Base-by-base conservation (phyloP, 2,888 invertebrate species). In the Dicranocentrus wangi region DNA sequence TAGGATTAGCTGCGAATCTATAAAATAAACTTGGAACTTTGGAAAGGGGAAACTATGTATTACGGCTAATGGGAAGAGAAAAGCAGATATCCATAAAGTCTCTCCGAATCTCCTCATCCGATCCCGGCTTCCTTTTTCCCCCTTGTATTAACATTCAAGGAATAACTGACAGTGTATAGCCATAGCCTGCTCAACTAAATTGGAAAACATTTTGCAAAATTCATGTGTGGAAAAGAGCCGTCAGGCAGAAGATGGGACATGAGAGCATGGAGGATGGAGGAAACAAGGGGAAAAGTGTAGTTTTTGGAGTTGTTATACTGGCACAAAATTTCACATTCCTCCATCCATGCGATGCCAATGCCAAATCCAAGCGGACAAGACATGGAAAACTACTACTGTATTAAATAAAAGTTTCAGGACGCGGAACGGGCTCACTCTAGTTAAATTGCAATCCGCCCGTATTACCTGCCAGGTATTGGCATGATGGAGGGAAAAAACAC, bases 351-450 rank as follows among this genome's bases (percentile, higher is more conserved):
- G n/a, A 32, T 32, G 32, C 32, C 32, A 32, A 10, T 10, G 70
- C 47, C 72, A 72, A 60, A 61, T 72, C 60, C 13, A 60, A 60
- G 10, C n/a, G 51, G 70, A 55, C 58, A 55, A 51, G 58, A 71
- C 70, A 42, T 42, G 32, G 19, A 61, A 72, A 72, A 32, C 32
- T n/a, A n/a, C 47, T 72, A 47, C 43, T 72, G 58, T 43, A 27
- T 76, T 47, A 68, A 39, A 58, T 76, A 43, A 76, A 76, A 76
- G 58, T 76, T 76, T 76, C 32, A 32, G 32, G 32, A 32, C n/a
- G n/a, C n/a, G n/a, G n/a, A n/a, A n/a, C n/a, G n/a, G 10, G 72
- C 25, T 72, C 43, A 42, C 60, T 60, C 13, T 3, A 7, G n/a
- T 28, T 28, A 72, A 63, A 72, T 72, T 72, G 72, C 63, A 61